Evolutionary conservation across 1,140 invertebrate genomes (phyloP), one percentile per base, ranked within the genome.

Genomic region (Fopius arisanus): DNA sequence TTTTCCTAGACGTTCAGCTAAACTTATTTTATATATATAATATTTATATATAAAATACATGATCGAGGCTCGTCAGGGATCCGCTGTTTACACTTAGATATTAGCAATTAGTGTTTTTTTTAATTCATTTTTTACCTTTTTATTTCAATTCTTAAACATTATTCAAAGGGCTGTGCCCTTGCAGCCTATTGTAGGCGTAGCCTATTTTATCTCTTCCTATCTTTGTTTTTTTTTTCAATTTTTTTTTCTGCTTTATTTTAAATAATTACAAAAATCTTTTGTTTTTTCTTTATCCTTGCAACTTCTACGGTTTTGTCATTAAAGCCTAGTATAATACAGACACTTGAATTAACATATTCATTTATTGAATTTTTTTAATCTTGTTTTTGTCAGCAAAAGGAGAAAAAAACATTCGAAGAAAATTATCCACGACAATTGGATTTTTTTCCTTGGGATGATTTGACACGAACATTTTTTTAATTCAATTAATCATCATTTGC

Each of bases 41-140:
- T 83, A 82, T 83, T 82, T 85, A 83, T 85, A 84, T 87, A 86
- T 86, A 87, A 87, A 87, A 86, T 87, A 86, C 85, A 87, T 84
- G 80, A 86, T 85, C 82, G 84, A 86, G 83, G 83, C 85, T 85
- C 81, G 76, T 76, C 75, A 75, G 78, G 79, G 78, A 78, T 82
- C 79, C 79, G 81, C 80, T 76, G 80, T 82, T 79, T 54, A 31
- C 67, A 51, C 40, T 69, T 69, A 69, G 84, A 62, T 80, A 78
- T 80, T 79, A 77, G 80, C 75, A 81, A 75, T 78, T 81, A 78
- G 75, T 81, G 79, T 78, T 81, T 77, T 78, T 76, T 80, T 78
- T 70, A 66, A 76, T 23, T 72, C 71, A 29, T 67, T 43, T 14
- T 48, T 48, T 48, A 16, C 43, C 16, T 48, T 19, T 48, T 48